These are phyloP conservation scores for Allobates femoralis DNA, from an alignment of 2,797 vertebrate species.

Conservation along the genomic window DNA sequence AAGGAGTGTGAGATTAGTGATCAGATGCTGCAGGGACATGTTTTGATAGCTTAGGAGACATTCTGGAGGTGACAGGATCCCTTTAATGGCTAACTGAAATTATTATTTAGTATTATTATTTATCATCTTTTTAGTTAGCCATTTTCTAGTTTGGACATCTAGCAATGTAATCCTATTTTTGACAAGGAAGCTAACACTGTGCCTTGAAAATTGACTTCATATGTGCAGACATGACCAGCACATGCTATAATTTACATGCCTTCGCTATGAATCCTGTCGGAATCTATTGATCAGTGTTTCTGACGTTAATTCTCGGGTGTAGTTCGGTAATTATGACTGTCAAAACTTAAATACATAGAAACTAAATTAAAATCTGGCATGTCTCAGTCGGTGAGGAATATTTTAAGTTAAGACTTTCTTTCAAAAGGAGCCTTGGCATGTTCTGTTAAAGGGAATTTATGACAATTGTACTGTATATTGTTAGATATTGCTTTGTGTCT, in stretches of 20 bases:
- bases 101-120: too few species aligned
- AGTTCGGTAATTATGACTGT: neutral
- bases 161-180: neutral
- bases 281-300: conserved; percentile 7
- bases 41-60: too few species aligned
- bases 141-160: neutral
- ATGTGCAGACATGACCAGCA: neutral
- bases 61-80: too few species aligned
- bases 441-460: too few species aligned
- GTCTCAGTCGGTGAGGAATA: neutral
- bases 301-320: neutral
- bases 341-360: neutral
- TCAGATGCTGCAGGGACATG: too few species aligned
- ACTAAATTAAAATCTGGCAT: neutral
- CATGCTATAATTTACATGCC: conserved; percentile 29
- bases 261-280: neutral
- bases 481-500: too few species aligned
- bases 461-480: too few species aligned
- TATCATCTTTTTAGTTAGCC: too few species aligned
- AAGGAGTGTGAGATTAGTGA: too few species aligned
- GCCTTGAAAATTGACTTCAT: neutral
- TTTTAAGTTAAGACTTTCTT: neutral
- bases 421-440: neutral
- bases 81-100: too few species aligned
- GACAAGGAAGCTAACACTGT: neutral